Conservation (phyloP, 2,113 vertebrate species). For the Perca fluviatilis region DNA sequence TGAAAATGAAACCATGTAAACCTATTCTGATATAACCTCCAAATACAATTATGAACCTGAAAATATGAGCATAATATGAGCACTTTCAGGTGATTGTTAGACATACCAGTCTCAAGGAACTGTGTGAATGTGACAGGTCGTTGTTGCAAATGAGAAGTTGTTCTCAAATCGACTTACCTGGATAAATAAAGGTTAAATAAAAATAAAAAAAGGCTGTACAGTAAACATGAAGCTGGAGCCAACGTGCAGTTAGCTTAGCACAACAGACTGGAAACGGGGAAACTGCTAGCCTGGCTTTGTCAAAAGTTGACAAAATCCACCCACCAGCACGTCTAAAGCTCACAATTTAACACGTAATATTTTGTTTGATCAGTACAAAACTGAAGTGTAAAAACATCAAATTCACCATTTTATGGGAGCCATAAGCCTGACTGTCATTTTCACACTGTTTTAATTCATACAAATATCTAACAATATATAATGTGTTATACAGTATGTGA, state of each 20-base stretch:
- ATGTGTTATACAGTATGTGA: neutral
- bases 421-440: neutral
- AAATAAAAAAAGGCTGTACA: no score
- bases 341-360: neutral
- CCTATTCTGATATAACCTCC: no score
- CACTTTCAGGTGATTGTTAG: neutral
- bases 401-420: no score
- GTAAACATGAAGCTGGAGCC: neutral
- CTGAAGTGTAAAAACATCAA: neutral
- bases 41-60: no score
- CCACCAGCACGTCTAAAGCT: neutral
- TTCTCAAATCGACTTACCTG: no score
- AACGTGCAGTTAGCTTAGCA: conserved; percentile 19
- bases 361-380: neutral
- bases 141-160: no score
- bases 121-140: no score
- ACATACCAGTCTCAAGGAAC: neutral
- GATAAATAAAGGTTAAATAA: no score
- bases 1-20: no score
- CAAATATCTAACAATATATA: neutral
- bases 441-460: neutral
- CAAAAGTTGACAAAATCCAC: neutral
- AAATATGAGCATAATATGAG: no score
- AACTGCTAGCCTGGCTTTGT: neutral
- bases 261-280: neutral